phyloP scores from a whole-genome alignment of 2,797 vertebrate genomes.

The Odontamblyopus rebecca region DNA sequence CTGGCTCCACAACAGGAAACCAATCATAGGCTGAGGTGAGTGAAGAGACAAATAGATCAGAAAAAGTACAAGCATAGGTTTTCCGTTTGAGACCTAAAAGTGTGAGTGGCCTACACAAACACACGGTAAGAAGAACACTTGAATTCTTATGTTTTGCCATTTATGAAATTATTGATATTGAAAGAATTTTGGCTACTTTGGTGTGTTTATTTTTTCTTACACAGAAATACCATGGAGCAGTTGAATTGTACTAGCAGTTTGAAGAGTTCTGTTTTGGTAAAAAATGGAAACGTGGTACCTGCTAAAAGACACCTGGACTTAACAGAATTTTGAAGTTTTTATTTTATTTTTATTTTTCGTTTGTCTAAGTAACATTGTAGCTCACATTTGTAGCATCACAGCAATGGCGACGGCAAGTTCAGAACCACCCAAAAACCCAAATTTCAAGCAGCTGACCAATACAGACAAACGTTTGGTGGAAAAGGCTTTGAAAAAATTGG shows the following conservation, averaged over 20 bases:
- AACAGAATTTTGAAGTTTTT: slow-evolving; percentile 6
- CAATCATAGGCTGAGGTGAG: slow-evolving; percentile 53
- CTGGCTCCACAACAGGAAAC: slow-evolving; percentile 75
- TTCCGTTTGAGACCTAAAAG: slow-evolving; percentile 27
- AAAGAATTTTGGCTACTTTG: not conserved
- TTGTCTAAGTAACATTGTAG: slow-evolving; percentile 20
- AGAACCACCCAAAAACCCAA: slow-evolving; percentile 33
- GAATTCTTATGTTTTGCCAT: slow-evolving; percentile 10
- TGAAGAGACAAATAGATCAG: slow-evolving; percentile 22
- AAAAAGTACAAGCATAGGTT: slow-evolving; percentile 20
- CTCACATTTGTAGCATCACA: slow-evolving; percentile 10
- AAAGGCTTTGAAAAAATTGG: slow-evolving; percentile 72
- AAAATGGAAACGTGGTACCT: slow-evolving; percentile 14
- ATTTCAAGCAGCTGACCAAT: slow-evolving; percentile 36
- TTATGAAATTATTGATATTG: slow-evolving; percentile 1
- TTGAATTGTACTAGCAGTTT: slow-evolving; percentile 10
- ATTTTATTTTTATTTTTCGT: slow-evolving; percentile 20
- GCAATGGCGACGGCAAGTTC: slow-evolving; percentile 63
- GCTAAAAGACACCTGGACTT: slow-evolving; percentile 1
- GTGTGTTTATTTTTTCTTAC: not conserved
- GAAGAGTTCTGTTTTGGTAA: slow-evolving; percentile 19
- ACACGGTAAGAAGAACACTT: slow-evolving; percentile 32
- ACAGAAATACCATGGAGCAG: slow-evolving; percentile 13
- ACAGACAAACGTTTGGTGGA: slow-evolving; percentile 66
- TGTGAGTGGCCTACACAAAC: slow-evolving; percentile 24